Conservation (phyloP, 1,140 invertebrate genomes). For the Cydia splendana region DNA sequence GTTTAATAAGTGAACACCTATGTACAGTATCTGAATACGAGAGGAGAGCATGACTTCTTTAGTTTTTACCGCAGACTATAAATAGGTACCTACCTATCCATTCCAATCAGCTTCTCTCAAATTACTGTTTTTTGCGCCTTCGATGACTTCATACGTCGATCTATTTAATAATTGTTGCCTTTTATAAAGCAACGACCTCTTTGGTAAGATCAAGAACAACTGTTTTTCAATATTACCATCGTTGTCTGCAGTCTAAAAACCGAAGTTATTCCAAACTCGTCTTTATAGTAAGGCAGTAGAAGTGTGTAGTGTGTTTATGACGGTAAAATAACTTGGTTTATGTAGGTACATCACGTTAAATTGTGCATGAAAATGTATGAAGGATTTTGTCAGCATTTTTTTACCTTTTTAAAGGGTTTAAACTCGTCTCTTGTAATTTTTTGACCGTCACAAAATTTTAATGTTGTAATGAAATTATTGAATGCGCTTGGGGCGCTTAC, state of each 20-base stretch:
- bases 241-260: not conserved
- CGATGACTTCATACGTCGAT: constrained; percentile 31
- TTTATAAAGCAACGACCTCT: constrained; percentile 31
- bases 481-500: not conserved
- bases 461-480: not conserved
- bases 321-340: not conserved
- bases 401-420: not conserved
- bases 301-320: not conserved
- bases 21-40: too few species aligned
- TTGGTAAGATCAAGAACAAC: constrained; percentile 27
- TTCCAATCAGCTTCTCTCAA: constrained; percentile 7
- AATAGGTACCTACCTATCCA: not conserved
- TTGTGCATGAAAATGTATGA: constrained; percentile 19
- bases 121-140: constrained; percentile 6
- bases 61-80: not conserved
- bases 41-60: not conserved
- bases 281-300: not conserved
- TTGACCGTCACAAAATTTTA: not conserved
- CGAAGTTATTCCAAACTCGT: not conserved
- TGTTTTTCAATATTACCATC: constrained; percentile 17
- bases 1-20: not conserved
- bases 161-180: constrained; percentile 32
- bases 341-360: constrained; percentile 17
- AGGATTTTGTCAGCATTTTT: not conserved
- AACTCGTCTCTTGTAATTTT: not conserved